These are phyloP conservation scores for Aurelia sp. DNA, from an alignment of 30 jellyfish, hydroid and myxozoan species.

Conservation along the genomic window DNA sequence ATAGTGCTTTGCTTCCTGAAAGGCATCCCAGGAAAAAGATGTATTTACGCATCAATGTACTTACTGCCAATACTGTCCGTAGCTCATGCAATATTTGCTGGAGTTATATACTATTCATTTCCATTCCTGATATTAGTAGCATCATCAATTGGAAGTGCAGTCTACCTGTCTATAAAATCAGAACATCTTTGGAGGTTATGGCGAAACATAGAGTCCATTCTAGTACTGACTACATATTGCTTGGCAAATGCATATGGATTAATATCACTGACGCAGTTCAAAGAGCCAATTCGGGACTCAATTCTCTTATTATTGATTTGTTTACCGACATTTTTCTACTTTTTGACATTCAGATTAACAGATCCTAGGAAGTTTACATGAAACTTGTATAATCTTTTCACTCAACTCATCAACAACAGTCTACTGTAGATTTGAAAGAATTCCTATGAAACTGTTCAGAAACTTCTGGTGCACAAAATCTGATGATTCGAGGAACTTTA, in stretches of 20 bases:
- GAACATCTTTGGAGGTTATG: conserved; percentile 14
- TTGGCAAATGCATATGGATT: conserved; percentile 93
- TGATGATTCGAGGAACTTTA: too few species aligned
- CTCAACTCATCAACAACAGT: too few species aligned
- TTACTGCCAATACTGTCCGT: conserved; percentile 80
- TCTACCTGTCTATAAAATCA: conserved; percentile 47
- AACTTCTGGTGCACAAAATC: too few species aligned
- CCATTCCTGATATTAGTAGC: conserved; percentile 74
- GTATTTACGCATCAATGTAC: conserved; percentile 83
- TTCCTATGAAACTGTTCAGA: too few species aligned
- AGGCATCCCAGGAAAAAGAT: conserved; percentile 47
- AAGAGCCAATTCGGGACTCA: conserved; percentile 80
- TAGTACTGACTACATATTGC: conserved; percentile 56
- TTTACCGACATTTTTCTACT: conserved; percentile 80
- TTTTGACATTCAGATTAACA: conserved; percentile 69
- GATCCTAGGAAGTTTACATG: conserved; percentile 66
- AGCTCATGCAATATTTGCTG: conserved; percentile 85
- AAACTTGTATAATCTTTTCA: not conserved
- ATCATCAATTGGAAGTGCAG: conserved; percentile 86
- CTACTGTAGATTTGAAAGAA: too few species aligned
- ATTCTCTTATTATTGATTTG: conserved; percentile 54
- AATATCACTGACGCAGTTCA: conserved; percentile 70
- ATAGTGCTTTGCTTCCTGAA: conserved; percentile 24
- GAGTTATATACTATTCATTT: conserved; percentile 76
- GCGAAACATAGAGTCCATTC: conserved; percentile 36